A percentile compares a stretch with the other conserved stretches of the same genome.
Evolutionary conservation across 2,113 vertebrate genomes (phyloP).

Genomic region (Microcebus ravelobensis): DNA sequence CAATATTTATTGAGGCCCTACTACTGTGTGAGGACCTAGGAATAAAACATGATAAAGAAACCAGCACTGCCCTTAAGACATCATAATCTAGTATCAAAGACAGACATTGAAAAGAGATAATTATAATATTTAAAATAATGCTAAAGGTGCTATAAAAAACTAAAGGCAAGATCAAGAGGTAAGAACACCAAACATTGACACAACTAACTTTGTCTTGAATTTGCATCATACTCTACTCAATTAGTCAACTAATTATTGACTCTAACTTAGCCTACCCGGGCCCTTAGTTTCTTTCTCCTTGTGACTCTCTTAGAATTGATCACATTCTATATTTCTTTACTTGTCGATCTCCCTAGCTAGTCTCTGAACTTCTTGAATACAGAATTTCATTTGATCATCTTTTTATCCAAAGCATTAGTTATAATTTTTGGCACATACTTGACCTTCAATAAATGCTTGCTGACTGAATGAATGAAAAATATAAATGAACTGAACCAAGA

Average conservation of each 20-base stretch:
- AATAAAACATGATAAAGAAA: conserved; percentile 38
- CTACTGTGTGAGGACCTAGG: not conserved
- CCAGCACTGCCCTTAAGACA: not conserved
- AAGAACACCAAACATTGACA: not conserved
- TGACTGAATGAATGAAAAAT: conserved; percentile 5
- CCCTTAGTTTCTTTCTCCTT: not conserved
- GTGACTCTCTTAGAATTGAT: not conserved
- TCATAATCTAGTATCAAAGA: not conserved
- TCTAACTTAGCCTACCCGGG: not conserved
- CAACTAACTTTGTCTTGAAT: not conserved
- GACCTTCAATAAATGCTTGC: conserved; percentile 9
- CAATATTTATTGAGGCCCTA: not conserved
- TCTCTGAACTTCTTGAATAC: not conserved
- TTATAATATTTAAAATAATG: not conserved
- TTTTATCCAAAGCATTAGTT: not conserved
- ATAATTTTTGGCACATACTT: not conserved
- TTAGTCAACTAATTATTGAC: not conserved
- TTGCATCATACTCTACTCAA: not conserved
- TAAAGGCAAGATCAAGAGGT: not conserved
- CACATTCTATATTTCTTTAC: not conserved
- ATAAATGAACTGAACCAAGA: not conserved
- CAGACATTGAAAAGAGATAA: not conserved
- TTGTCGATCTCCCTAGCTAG: not conserved
- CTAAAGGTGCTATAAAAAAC: not conserved
- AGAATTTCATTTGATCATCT: not conserved